These are phyloP conservation scores for Tragelaphus buxtoni DNA, from an alignment of 2,113 vertebrate genomes.

Conservation along the genomic window DNA sequence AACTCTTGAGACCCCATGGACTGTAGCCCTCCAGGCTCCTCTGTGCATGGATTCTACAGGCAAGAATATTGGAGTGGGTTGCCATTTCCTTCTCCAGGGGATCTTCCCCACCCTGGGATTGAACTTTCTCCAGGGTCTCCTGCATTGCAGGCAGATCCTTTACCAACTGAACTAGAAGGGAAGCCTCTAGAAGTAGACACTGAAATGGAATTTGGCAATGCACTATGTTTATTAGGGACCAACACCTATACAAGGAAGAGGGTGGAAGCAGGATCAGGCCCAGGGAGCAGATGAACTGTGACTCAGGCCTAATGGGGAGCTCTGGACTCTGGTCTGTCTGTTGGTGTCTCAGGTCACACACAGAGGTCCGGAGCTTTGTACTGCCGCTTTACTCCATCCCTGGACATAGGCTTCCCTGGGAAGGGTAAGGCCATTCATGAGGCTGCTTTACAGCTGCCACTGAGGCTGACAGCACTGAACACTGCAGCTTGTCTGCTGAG, in stretches of 20 bases:
- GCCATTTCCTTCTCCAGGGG: not conserved
- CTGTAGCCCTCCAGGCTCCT: not conserved
- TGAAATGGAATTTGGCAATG: not conserved
- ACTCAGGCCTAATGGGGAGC: not conserved
- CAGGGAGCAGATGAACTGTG: not conserved
- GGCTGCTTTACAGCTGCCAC: not conserved
- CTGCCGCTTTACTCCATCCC: rapidly evolving
- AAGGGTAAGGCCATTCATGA: not conserved
- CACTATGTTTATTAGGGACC: not conserved
- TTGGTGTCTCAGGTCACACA: not conserved
- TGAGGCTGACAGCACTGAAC: not conserved
- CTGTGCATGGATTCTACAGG: not conserved
- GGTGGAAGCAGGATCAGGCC: not conserved
- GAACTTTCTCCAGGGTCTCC: not conserved
- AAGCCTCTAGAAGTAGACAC: not conserved
- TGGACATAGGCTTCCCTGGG: not conserved
- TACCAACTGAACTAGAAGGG: not conserved
- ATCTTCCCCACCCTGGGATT: not conserved
- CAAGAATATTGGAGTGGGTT: not conserved
- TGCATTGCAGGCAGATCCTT: not conserved
- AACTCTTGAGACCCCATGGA: not conserved
- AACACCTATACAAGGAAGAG: not conserved
- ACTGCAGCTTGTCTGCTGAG: not conserved
- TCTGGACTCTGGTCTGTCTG: too few species aligned
- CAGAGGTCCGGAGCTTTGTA: not conserved